Conservation (phyloP, 2,797 vertebrate genomes). For the Molothrus aeneus region DNA sequence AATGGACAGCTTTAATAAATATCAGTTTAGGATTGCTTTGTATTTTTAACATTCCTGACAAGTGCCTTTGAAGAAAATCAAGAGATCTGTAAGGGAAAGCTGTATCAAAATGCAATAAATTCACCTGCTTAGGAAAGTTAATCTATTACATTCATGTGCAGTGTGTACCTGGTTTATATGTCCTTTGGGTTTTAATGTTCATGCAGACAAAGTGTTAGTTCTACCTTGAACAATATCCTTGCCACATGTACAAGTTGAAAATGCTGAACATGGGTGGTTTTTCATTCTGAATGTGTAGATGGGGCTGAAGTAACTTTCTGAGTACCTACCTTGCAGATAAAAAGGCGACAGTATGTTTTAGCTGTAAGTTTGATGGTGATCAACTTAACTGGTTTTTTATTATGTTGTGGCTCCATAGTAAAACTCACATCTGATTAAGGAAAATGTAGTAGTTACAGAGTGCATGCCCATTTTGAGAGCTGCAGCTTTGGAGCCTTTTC, state of each 20-base stretch:
- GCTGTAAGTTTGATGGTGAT: not conserved
- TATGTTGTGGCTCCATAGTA: not conserved
- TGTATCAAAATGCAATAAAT: not conserved
- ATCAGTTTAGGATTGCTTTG: not conserved
- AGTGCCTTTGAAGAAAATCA: not conserved
- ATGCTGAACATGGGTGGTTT: not conserved
- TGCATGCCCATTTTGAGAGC: not conserved
- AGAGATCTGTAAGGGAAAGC: not conserved
- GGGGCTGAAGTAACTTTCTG: not conserved
- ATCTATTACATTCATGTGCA: not conserved
- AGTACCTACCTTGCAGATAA: not conserved
- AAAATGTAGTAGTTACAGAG: not conserved
- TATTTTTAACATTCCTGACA: not conserved
- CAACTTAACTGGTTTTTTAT: not conserved
- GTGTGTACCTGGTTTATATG: not conserved
- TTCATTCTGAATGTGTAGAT: not conserved
- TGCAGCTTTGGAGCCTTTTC: not conserved
- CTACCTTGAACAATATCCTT: not conserved
- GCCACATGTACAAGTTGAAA: not conserved
- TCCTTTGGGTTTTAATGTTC: not conserved
- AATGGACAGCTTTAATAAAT: constrained; percentile 5
- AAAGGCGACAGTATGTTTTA: not conserved
- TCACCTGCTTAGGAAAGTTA: not conserved
- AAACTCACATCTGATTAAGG: not conserved
- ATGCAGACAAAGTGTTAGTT: not conserved